These are phyloP conservation scores for Amazona vittata DNA, from an alignment of 2,113 vertebrate species.

Conservation along the genomic window DNA sequence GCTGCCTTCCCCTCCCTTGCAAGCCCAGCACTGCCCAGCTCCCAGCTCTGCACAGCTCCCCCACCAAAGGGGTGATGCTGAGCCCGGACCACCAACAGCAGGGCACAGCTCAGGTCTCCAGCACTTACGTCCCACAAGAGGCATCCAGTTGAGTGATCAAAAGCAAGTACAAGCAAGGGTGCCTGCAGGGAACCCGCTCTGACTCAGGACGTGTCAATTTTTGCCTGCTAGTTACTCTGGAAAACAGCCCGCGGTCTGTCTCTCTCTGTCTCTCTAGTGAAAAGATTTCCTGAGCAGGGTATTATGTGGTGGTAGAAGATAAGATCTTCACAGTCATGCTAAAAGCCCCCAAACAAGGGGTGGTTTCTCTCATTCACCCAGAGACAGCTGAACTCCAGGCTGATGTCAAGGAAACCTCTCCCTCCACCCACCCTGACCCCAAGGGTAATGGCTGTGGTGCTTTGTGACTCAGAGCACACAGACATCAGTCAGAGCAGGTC, in stretches of 20 bases:
- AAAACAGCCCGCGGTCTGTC: background rate
- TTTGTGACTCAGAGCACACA: constrained; percentile 30
- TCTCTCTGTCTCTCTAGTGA: background rate
- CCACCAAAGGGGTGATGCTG: rapidly evolving
- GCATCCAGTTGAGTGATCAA: constrained; percentile 14
- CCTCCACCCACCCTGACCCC: background rate
- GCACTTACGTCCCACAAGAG: constrained; percentile 15
- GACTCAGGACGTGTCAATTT: constrained; percentile 29
- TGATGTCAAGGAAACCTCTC: constrained; percentile 18
- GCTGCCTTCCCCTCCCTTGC: background rate
- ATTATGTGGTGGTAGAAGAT: background rate
- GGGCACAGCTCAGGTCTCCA: background rate
- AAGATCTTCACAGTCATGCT: background rate
- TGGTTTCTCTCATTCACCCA: constrained; percentile 16
- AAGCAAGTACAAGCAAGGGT: constrained; percentile 41
- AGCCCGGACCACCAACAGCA: background rate
- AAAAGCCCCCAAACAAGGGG: background rate
- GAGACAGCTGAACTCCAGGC: background rate
- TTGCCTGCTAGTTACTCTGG: background rate
- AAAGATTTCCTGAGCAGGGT: constrained; percentile 19
- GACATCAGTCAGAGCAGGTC: constrained; percentile 6
- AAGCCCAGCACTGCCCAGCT: background rate
- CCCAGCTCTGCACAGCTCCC: background rate
- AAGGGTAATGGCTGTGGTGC: background rate
- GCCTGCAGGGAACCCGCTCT: background rate